A percentile compares a stretch with the other conserved stretches of the same genome.
Evolutionary conservation across 2,888 invertebrate species (phyloP).

Genomic region (Seladonia tumulorum): DNA sequence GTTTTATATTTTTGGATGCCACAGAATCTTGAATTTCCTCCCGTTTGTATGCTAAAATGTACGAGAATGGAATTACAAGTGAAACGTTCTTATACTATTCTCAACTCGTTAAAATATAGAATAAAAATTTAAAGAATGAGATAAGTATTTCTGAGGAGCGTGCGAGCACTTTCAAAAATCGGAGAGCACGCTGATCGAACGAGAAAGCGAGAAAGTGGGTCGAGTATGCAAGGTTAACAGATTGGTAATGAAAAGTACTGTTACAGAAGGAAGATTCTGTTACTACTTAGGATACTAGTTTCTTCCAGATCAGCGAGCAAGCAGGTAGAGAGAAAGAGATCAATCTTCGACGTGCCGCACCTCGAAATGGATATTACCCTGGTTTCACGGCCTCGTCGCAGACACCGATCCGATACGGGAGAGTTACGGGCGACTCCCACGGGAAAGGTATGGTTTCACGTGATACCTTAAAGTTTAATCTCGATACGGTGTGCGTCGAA

Average conservation of each 20-base stretch:
- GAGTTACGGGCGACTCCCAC: constrained; percentile 60
- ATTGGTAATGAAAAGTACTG: constrained; percentile 30
- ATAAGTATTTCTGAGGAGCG: no score
- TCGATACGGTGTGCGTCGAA: constrained; percentile 50
- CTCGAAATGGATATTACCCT: constrained; percentile 67
- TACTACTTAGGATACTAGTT: constrained; percentile 44
- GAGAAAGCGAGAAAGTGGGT: not conserved
- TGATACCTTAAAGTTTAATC: constrained; percentile 71
- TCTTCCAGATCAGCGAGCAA: constrained; percentile 56
- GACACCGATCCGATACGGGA: constrained; percentile 63
- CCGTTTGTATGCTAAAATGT: no score
- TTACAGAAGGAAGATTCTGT: constrained; percentile 32
- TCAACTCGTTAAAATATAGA: no score
- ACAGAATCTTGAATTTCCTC: no score
- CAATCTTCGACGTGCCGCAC: constrained; percentile 64
- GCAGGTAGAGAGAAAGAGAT: constrained; percentile 63
- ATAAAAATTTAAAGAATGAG: no score
- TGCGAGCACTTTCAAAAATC: no score
- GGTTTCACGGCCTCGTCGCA: constrained; percentile 55
- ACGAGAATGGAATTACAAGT: no score
- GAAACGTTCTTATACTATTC: no score
- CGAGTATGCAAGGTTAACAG: not conserved
- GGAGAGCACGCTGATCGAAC: not conserved
- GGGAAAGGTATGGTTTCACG: constrained; percentile 67
- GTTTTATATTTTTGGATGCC: not conserved